A percentile compares a stretch with the other conserved stretches of the same genome.
Conservation (phyloP, 2,888 invertebrate species). For the Dolichomitus sp. region DNA sequence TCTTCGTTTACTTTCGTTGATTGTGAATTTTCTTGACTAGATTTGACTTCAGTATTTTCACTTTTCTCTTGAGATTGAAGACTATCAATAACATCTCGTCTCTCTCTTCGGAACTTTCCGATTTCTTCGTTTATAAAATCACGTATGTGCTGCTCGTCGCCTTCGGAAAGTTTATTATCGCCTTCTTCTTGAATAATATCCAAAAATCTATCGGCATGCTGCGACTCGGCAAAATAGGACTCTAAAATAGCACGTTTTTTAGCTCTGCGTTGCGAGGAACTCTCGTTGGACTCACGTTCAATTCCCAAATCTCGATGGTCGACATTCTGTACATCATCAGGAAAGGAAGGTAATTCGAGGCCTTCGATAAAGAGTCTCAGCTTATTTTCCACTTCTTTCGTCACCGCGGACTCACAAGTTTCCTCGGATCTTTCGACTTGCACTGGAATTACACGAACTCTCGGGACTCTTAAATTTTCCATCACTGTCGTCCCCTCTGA, state of each 20-base stretch:
- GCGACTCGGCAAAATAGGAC: constrained; percentile 88
- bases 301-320: constrained; percentile 60
- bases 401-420: constrained; percentile 72
- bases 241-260: constrained; percentile 88
- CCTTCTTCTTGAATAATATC: constrained; percentile 94
- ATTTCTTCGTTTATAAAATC: constrained; percentile 88
- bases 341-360: constrained; percentile 76
- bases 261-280: constrained; percentile 83
- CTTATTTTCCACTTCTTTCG: constrained; percentile 80
- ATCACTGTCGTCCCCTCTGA: constrained; percentile 85
- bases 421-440: constrained; percentile 49
- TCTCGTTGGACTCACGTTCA: constrained; percentile 50
- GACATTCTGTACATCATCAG: constrained; percentile 63
- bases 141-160: constrained; percentile 84
- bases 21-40: constrained; percentile 7
- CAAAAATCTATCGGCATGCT: constrained; percentile 90
- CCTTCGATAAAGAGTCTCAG: constrained; percentile 81
- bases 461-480: constrained; percentile 72
- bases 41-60: constrained; percentile 5
- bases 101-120: constrained; percentile 84
- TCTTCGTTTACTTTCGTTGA: neutral
- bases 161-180: constrained; percentile 89
- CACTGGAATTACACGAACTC: constrained; percentile 46
- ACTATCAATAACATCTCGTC: constrained; percentile 78
- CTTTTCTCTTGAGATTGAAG: constrained; percentile 25